Evolutionary conservation across 2,113 vertebrate genomes (phyloP), one percentile per base, ranked within the genome.

Genomic region (Dermatemys mawii): DNA sequence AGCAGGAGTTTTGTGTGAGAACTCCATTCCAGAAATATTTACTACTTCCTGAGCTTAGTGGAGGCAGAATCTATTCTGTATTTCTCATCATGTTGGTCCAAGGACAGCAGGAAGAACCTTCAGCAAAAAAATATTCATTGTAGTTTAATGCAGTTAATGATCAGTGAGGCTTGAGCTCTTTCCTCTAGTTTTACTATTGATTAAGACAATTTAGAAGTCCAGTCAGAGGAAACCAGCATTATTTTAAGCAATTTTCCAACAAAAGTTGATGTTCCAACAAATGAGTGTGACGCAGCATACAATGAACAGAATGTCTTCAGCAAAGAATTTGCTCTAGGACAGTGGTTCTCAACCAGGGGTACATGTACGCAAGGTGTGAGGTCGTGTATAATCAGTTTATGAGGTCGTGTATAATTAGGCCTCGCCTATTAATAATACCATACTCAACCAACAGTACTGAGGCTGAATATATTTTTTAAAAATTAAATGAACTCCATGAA

Each of bases 161-260:
- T 78, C 76, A 78, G 35, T 70, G n/a, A 70, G 5, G 17, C 63
- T 22, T 29, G 38, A 93, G 46, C 16, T 53, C 87, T 81, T 48
- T 82, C 24, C 51, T 57, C 85, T 93, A 44, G 26, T 12, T 83
- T 48, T 90, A 29, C 87, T 81, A 67, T 54, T n/a, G 41, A 87
- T 93, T 86, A 75, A 94, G 46, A 8, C 78, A 48, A 84, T 95
- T 93, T 88, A 26, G 89, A 83, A 93, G 73, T 82, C 50, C 46
- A 29, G 21, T 78, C 38, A 78, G 4, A 27, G 75, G 75, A 78
- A 78, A 48, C 27, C 75, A 8, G 76, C 41, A 92, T 88, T 91
- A 60, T 89, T 84, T 83, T 54, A 48, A 90, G 49, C 38, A 46
- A 46, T 60, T 46, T 83, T 32, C 9, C 16, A 48, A 46, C 44